Base-by-base conservation (phyloP, 1,140 invertebrate genomes). In the Camponotus vicinus region DNA sequence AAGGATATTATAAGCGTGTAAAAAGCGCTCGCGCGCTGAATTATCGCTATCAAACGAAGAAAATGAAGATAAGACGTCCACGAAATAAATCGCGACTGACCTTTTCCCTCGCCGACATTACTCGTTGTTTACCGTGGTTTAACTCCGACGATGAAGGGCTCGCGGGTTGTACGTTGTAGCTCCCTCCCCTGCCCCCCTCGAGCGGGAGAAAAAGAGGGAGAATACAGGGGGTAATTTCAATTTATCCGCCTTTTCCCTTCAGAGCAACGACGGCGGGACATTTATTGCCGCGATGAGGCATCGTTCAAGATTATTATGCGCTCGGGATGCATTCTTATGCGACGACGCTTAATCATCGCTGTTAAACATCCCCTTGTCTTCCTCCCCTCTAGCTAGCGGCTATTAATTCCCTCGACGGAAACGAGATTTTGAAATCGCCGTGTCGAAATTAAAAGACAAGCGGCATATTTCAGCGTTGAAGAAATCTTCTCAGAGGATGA, bases 211-310 rank as follows among this genome's bases (percentile, higher is more conserved):
- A 27, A 27, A 27, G 27, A 27, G 13, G 70, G 52, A 32, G 13
- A 11, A 59, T 34, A 67, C 52, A 27, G 61, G 2, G 45, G 59
- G 80, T 88, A 91, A 92, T 90, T 89, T 92, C 89, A 92, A 92
- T 92, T 91, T 89, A 89, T 86, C 42, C 76, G 70, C 57, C 82
- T 86, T 89, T 78, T 87, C 82, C 18, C 59, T 64, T 70, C 55
- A 42, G 9, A 13, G 49, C 55, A 13, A 66, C 40, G 77, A 55
- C 27, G 15, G 18, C 69, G 42, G 21, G 92, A 92, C 92, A 79
- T 93, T 93, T 93, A 93, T 88, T 88, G 87, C 79, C 63, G n/a
- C 85, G 86, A 90, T 93, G 89, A 91, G 91, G 86, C 86, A 91
- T 89, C 88, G 80, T 86, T 63, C 69, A 71, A 71, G 86, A 90